phyloP scores from a whole-genome alignment of 2,797 vertebrate species.

The Lacerta viridis region DNA sequence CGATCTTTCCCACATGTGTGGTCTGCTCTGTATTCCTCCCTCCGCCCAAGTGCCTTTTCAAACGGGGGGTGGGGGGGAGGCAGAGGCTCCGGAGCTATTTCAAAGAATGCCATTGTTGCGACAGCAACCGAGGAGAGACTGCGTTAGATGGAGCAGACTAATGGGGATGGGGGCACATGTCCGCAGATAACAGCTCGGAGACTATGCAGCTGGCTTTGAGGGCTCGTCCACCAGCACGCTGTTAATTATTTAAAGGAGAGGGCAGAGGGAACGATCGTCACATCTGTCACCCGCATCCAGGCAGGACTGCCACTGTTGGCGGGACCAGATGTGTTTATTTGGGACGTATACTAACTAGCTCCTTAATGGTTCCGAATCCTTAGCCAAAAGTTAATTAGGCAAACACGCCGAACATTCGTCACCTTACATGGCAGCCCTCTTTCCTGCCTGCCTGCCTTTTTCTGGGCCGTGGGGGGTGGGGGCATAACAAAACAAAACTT shows the following conservation, averaged over 20 bases:
- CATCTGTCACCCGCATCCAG: constrained; percentile 91
- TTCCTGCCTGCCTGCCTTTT: neutral
- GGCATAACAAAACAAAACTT: constrained; percentile 29
- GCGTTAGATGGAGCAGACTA: constrained; percentile 37
- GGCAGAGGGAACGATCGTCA: constrained; percentile 84
- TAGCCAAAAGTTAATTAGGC: constrained; percentile 93
- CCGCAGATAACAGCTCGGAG: constrained; percentile 62
- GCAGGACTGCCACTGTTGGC: constrained; percentile 71
- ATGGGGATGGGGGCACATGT: constrained; percentile 61
- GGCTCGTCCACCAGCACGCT: constrained; percentile 73
- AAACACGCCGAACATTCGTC: constrained; percentile 81
- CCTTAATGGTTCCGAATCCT: constrained; percentile 89
- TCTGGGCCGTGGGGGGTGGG: too few relatives aligned
- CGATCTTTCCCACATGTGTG: constrained; percentile 31
- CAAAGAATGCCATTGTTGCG: constrained; percentile 47
- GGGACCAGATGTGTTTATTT: constrained; percentile 94
- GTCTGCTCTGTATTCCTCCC: constrained; percentile 20
- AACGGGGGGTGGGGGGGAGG: constrained; percentile 5
- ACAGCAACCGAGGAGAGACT: constrained; percentile 25
- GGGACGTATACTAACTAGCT: constrained; percentile 87
- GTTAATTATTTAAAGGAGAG: constrained; percentile 92
- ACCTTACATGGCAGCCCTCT: constrained; percentile 74
- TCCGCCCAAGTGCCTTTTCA: constrained; percentile 46
- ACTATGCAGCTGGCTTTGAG: constrained; percentile 77
- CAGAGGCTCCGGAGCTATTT: constrained; percentile 23